Conservation (phyloP, 2,797 vertebrate genomes). For the Tapera naevia region DNA sequence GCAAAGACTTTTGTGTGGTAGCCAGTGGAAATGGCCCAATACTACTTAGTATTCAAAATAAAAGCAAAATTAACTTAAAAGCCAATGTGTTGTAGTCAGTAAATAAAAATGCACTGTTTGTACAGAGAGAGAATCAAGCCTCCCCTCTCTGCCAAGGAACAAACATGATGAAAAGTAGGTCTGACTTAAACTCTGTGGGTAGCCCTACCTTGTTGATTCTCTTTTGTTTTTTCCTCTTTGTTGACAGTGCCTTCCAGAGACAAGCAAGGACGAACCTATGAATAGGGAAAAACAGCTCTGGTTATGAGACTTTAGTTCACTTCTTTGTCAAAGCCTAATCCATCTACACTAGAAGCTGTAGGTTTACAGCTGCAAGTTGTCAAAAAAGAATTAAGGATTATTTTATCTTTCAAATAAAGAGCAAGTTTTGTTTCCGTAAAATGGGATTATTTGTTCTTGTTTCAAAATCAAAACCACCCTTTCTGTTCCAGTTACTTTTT, state of each 20-base stretch:
- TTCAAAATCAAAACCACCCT: neutral
- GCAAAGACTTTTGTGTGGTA: neutral
- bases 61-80: neutral
- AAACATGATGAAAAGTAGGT: neutral
- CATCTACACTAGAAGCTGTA: neutral
- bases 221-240: neutral
- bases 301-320: neutral
- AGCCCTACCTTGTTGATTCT: conserved; percentile 51
- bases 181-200: neutral
- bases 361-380: neutral
- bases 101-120: neutral
- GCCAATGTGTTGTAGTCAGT: neutral
- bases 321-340: neutral
- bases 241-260: conserved; percentile 70
- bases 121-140: neutral
- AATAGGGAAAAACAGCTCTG: neutral
- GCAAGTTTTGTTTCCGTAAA: neutral
- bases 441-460: neutral
- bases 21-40: neutral
- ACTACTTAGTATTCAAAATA: neutral
- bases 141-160: neutral
- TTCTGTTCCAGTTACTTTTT: neutral
- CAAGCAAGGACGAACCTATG: conserved; percentile 76
- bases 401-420: neutral
- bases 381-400: neutral